A percentile compares a stretch with the other conserved stretches of the same genome.
Evolutionary conservation across 2,797 vertebrate genomes (phyloP).

Genomic region (Dryobates pubescens): DNA sequence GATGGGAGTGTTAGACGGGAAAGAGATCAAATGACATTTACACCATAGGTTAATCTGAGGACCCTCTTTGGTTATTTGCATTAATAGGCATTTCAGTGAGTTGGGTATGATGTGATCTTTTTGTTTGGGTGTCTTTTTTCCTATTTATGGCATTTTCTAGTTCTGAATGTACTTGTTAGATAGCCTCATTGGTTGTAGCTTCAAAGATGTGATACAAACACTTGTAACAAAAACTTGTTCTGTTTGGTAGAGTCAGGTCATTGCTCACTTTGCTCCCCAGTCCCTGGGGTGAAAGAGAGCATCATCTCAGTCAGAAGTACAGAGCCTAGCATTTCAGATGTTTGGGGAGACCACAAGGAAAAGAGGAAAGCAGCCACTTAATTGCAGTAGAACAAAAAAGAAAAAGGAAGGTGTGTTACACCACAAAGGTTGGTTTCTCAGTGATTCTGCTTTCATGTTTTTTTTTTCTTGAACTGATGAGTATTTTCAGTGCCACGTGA

Average conservation of each 20-base stretch:
- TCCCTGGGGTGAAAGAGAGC: background rate
- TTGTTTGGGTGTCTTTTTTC: background rate
- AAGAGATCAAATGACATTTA: background rate
- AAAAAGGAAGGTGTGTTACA: background rate
- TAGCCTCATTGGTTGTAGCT: background rate
- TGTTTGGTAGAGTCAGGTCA: background rate
- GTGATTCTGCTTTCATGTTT: accelerated
- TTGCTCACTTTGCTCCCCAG: background rate
- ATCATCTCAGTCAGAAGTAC: background rate
- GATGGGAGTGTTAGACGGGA: background rate
- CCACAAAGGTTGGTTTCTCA: background rate
- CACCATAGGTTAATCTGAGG: background rate
- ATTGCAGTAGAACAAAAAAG: background rate
- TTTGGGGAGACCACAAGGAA: background rate
- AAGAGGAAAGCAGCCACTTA: background rate
- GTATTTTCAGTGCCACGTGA: background rate
- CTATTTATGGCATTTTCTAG: background rate
- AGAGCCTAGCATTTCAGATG: background rate
- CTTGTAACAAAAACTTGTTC: accelerated
- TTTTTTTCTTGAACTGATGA: background rate
- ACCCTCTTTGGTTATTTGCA: background rate
- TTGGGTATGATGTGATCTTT: background rate
- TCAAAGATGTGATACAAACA: background rate
- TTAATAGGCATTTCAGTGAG: background rate
- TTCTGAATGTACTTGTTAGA: background rate